phyloP scores from a whole-genome alignment of 2,888 invertebrate genomes.

The Aelia acuminata region DNA sequence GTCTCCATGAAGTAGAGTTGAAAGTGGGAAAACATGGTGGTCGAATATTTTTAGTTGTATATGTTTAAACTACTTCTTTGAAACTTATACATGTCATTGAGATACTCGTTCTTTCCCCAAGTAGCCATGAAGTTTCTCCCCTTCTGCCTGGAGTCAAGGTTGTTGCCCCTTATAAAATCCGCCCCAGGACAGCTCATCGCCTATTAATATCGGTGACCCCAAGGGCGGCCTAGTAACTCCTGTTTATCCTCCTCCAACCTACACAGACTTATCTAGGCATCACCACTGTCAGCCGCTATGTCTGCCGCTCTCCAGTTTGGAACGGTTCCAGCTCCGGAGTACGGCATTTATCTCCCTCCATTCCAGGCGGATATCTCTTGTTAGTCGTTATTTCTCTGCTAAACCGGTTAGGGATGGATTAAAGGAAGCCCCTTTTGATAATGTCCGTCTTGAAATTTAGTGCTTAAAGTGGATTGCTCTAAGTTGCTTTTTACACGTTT shows the following conservation, averaged over 20 bases:
- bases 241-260: neutral
- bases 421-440: neutral
- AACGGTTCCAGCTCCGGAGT: slow-evolving; percentile 17
- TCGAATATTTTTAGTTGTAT: too few species aligned
- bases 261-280: slow-evolving; percentile 35
- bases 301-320: neutral
- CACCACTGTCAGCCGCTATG: neutral
- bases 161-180: neutral
- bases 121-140: neutral
- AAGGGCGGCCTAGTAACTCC: slow-evolving; percentile 7
- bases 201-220: slow-evolving; percentile 12
- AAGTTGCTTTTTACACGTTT: neutral
- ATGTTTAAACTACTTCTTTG: neutral
- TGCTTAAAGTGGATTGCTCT: slow-evolving; percentile 8
- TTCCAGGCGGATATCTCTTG: slow-evolving; percentile 36
- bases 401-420: slow-evolving; percentile 28
- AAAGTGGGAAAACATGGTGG: too few species aligned
- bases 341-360: slow-evolving; percentile 12
- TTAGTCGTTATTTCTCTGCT: slow-evolving; percentile 38
- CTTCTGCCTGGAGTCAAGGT: neutral
- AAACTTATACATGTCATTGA: neutral
- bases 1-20: too few species aligned
- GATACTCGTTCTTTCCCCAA: neutral
- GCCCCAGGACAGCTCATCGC: neutral
- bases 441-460: slow-evolving; percentile 6